These are phyloP conservation scores for Nycteola revayana DNA, from an alignment of 2,888 invertebrate species.

Conservation along the genomic window DNA sequence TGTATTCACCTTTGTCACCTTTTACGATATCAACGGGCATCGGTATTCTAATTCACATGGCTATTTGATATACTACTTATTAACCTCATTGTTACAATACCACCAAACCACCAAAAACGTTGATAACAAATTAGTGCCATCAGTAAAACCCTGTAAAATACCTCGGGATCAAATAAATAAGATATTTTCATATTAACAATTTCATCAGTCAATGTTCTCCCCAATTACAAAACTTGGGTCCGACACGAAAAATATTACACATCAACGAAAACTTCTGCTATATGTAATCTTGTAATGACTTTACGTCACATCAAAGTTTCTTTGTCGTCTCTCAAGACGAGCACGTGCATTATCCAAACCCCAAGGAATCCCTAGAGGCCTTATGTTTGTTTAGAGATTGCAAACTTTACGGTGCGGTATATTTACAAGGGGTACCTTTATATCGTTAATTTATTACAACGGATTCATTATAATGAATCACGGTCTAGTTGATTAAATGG, in stretches of 20 bases:
- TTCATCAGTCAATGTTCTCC: not conserved
- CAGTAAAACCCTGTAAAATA: no score
- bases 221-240: not conserved
- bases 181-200: not conserved
- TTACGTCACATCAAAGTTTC: slow-evolving; percentile 36
- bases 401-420: slow-evolving; percentile 47
- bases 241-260: not conserved
- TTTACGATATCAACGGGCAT: no score
- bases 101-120: no score
- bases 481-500: slow-evolving; percentile 9
- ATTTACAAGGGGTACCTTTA: slow-evolving; percentile 53
- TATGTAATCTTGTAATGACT: slow-evolving; percentile 31
- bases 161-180: no score
- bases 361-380: slow-evolving; percentile 42
- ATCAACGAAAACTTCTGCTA: slow-evolving; percentile 13
- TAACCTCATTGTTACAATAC: no score
- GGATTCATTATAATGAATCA: slow-evolving; percentile 39
- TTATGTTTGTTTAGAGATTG: slow-evolving; percentile 56
- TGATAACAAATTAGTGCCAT: no score
- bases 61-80: no score
- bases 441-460: slow-evolving; percentile 58
- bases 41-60: no score
- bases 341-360: slow-evolving; percentile 40
- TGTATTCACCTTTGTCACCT: no score
- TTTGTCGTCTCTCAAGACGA: slow-evolving; percentile 30